Evolutionary conservation across 2,797 vertebrate species (phyloP), one percentile per base, ranked within the genome.

Genomic region (Smutsia temminckii): DNA sequence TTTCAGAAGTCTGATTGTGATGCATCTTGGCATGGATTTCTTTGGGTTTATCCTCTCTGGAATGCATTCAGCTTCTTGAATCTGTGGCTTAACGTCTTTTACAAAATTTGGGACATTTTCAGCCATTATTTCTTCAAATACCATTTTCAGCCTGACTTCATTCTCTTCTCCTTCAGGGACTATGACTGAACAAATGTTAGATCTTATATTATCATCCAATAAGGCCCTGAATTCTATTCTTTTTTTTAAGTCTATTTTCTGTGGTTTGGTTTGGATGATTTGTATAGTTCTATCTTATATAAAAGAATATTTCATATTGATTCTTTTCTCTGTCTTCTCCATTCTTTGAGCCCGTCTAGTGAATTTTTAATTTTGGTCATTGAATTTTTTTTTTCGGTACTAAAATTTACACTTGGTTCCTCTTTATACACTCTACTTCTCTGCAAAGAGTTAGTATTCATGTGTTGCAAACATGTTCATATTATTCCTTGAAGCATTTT

Each of bases 51-150:
- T 57, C 46, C 1, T 21, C 23, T 59, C 40, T 72, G 68, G 51
- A 57, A 81, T 84, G 84, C 75, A 81, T 27, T 66, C 12, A 32
- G 17, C 32, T 83, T 89, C 59, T 89, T 89, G 51, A 85, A 90
- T 63, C 57, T 95, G 57, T 88, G 55, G 49, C 53, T 72, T 61
- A 53, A 40, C 46, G 57, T 71, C 63, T 92, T 89, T 94, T 83
- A 64, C 51, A 64, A 83, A 61, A 59, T 74, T 72, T 89, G 75
- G 64, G 64, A n/a, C 49, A 17, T 77, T 68, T 77, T 78, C 55
- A 85, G 40, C 6, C 71, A 55, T 90, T 89, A 86, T 63, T 92
- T 86, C 51, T 94, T 78, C 16, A 40, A 59, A 86, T 53, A 21
- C 1, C 46, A 17, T 77, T 89, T 80, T 69, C 21, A 84, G 53